These are phyloP conservation scores for Saguinus imperator DNA, from an alignment of 2,113 vertebrate genomes.

Conservation along the genomic window DNA sequence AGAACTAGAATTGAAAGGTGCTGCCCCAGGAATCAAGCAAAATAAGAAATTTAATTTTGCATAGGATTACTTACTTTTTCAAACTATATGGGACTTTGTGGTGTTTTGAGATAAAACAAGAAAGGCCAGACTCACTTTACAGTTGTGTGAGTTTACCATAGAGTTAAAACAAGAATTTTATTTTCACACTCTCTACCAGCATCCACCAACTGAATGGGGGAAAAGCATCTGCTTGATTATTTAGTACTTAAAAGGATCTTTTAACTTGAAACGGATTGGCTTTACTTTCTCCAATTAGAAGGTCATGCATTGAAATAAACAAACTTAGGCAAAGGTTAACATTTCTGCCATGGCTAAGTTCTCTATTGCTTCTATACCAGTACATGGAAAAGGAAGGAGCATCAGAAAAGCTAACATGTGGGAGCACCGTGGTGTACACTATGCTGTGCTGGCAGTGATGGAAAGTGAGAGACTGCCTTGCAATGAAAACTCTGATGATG, in stretches of 20 bases:
- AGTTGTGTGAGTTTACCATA: not conserved
- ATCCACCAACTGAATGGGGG: fast-evolving
- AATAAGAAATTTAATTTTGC: not conserved
- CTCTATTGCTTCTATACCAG: not conserved
- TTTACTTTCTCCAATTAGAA: not conserved
- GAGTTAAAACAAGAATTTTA: not conserved
- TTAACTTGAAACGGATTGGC: not conserved
- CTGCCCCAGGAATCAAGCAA: not conserved
- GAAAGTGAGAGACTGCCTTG: not conserved
- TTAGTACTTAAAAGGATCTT: not conserved
- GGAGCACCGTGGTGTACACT: fast-evolving
- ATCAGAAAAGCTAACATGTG: not conserved
- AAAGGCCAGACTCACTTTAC: not conserved
- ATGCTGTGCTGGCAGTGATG: fast-evolving
- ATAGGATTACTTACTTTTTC: not conserved
- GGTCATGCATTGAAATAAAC: not conserved
- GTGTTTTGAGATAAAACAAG: not conserved
- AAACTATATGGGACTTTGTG: not conserved
- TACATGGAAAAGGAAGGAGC: not conserved
- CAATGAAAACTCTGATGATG: no score
- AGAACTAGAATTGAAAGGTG: not conserved
- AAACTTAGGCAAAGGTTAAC: not conserved
- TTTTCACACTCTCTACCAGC: not conserved
- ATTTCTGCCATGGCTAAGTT: not conserved
- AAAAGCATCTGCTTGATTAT: not conserved